phyloP scores from a whole-genome alignment of 2,113 vertebrate species.

The Cynopterus brachyotis region DNA sequence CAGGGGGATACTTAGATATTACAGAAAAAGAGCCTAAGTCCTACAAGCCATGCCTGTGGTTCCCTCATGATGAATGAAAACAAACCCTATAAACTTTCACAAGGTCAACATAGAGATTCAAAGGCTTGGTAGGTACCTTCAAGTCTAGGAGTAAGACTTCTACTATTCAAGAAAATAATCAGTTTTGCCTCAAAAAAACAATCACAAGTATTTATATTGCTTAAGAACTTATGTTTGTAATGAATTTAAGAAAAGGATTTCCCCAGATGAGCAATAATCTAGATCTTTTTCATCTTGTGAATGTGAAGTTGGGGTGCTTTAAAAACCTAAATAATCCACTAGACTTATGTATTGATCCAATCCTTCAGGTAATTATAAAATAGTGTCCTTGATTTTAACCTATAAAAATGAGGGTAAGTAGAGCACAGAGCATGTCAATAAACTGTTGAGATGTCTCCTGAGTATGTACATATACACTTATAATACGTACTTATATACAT shows the following conservation, averaged over 20 bases:
- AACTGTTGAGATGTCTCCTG: not conserved
- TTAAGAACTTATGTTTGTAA: not conserved
- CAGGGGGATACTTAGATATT: too few species aligned
- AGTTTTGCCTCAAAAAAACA: not conserved
- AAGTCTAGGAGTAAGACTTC: not conserved
- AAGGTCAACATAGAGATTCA: not conserved
- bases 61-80: not conserved
- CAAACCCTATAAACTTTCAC: not conserved
- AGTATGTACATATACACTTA: not conserved
- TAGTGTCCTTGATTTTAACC: not conserved
- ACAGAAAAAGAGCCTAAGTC: not conserved
- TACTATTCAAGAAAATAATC: not conserved
- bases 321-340: not conserved
- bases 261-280: not conserved
- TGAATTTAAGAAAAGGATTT: constrained; percentile 7
- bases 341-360: not conserved
- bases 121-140: not conserved
- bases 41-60: not conserved
- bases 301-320: not conserved
- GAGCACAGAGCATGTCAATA: not conserved
- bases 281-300: not conserved
- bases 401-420: not conserved
- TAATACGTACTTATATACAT: too few species aligned
- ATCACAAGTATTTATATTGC: not conserved
- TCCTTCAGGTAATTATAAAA: not conserved